These are phyloP conservation scores for Taurulus bubalis DNA, from an alignment of 2,113 vertebrate species.

Conservation along the genomic window DNA sequence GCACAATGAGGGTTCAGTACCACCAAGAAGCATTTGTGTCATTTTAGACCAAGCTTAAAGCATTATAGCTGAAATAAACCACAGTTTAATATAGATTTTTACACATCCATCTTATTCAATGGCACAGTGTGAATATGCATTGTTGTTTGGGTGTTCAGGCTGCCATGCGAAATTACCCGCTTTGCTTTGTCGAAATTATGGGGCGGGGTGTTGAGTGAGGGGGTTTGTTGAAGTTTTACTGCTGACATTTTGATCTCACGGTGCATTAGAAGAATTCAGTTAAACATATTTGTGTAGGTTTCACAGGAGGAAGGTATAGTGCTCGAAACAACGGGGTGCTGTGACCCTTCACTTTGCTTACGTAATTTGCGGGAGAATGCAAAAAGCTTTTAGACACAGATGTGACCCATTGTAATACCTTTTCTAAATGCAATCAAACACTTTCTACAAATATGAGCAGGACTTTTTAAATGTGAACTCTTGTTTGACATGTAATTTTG, in stretches of 20 bases:
- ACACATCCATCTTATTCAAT: conserved; percentile 68
- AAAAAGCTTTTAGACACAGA: conserved; percentile 89
- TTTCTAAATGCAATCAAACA: conserved; percentile 88
- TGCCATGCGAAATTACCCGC: conserved; percentile 75
- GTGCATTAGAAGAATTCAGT: conserved; percentile 82
- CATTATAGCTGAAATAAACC: conserved; percentile 74
- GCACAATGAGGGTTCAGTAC: conserved; percentile 73
- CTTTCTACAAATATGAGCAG: conserved; percentile 84
- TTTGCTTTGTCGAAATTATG: conserved; percentile 72
- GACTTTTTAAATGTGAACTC: conserved; percentile 86
- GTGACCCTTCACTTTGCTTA: conserved; percentile 85
- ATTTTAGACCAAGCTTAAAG: conserved; percentile 70
- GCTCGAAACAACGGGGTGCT: conserved; percentile 82
- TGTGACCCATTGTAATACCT: conserved; percentile 88
- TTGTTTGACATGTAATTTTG: conserved; percentile 87
- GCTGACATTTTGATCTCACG: conserved; percentile 78
- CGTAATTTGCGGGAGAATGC: conserved; percentile 85
- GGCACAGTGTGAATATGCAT: conserved; percentile 70
- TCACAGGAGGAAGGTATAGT: conserved; percentile 80
- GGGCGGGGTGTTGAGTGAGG: conserved; percentile 69
- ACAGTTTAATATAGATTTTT: conserved; percentile 76
- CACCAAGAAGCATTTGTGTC: conserved; percentile 73
- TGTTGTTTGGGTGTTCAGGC: conserved; percentile 66
- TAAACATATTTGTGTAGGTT: conserved; percentile 83
- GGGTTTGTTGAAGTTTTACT: conserved; percentile 74